phyloP scores from a whole-genome alignment of 2,888 invertebrate species.

The Galerucella pusilla region DNA sequence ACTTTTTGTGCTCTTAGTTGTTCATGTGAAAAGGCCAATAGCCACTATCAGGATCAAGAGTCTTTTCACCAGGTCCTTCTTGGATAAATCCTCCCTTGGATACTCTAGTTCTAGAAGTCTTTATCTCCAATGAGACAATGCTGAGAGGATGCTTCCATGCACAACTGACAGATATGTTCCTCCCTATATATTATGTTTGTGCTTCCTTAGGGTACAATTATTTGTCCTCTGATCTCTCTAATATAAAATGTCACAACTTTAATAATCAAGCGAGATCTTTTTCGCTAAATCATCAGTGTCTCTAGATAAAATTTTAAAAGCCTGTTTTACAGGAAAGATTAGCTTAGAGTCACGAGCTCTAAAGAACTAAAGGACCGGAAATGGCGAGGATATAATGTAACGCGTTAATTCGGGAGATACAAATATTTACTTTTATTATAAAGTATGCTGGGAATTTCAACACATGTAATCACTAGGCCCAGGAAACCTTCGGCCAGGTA shows the following conservation, averaged over 20 bases:
- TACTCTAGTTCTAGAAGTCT: too few relatives aligned
- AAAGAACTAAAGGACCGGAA: not conserved
- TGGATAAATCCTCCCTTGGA: too few relatives aligned
- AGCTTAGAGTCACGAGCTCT: not conserved
- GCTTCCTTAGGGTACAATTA: too few relatives aligned
- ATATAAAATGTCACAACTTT: not conserved
- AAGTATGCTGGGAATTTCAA: constrained; percentile 35
- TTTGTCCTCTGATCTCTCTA: not conserved
- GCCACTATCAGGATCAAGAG: too few relatives aligned
- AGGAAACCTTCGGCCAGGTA: constrained; percentile 12
- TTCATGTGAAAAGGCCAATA: too few relatives aligned
- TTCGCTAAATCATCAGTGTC: not conserved
- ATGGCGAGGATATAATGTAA: constrained; percentile 18
- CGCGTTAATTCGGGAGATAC: constrained; percentile 48
- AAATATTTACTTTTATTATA: constrained; percentile 49
- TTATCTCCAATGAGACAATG: too few relatives aligned
- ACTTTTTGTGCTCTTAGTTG: too few relatives aligned
- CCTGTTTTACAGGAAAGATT: constrained; percentile 7
- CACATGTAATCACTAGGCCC: constrained; percentile 26
- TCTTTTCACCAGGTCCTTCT: too few relatives aligned
- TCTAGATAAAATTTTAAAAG: constrained; percentile 2
- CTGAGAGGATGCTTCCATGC: too few relatives aligned
- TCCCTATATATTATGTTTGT: too few relatives aligned
- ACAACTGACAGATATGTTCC: too few relatives aligned
- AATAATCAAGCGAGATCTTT: not conserved